Base-by-base conservation (phyloP, 2,113 vertebrate species). In the Halcyon malimbica region DNA sequence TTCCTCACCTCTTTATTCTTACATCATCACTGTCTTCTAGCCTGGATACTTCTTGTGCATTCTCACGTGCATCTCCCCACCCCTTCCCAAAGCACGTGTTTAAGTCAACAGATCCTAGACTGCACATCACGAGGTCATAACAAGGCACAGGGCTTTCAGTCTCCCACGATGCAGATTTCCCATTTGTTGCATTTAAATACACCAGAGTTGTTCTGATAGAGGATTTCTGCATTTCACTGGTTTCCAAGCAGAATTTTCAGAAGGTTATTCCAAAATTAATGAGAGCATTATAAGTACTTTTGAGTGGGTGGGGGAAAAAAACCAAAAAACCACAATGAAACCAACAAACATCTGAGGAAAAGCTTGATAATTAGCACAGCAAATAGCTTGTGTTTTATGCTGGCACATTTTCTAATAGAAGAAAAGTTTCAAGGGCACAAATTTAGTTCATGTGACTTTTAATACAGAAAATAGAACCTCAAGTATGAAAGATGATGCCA, bases 381-480 rank as follows among this genome's bases (percentile, higher is more conserved):
- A 92, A 88, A 91, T 13, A 75, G 56, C 75, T 93, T 77, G 73
- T 91, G 31, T 44, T 93, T 76, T 91, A 25, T 41, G 46, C 26
- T 91, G 41, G 26, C 33, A 20, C 46, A 85, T 80, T 79, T 83
- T 80, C 48, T 59, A 67, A 68, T 9, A 71, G 18, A 60, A 89
- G 35, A 54, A 65, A 56, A 85, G 67, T 53, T 83, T 87, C 78
- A 70, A 89, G n/a, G 53, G 46, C 50, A 80, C 59, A 77, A n/a
- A 59, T 92, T 78, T 53, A 76, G 51, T 70, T 87, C 26, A 51
- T 37, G 39, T 48, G 42, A 78, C 29, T 94, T 67, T 39, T 31
- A 88, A 78, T 20, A 41, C 35, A 63, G 33, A 83, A 93, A 94
- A 60, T 1, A 82, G 70, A 94, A 57, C 31, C 19, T 77, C 67